Evolutionary conservation across 2,113 vertebrate species (phyloP), one percentile per base, ranked within the genome.

Genomic region (Strix aluco): DNA sequence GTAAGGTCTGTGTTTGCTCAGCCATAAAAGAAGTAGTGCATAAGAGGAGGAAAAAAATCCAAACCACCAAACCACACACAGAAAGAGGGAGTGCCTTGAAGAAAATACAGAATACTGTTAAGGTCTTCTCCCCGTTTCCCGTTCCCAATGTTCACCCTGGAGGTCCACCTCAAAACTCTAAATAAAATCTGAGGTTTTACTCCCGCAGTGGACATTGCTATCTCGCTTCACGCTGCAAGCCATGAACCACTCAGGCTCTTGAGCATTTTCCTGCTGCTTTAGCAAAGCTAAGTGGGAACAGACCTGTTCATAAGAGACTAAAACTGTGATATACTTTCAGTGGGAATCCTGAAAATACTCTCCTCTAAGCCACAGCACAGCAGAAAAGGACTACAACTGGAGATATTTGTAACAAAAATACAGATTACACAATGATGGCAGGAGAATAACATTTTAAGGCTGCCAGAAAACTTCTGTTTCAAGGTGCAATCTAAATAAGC

Each of bases 1-100:
- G 59, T 25, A 54, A 87, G 27, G 46, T 70, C 77, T 94, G 36
- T 90, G 86, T 90, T 94, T 92, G 65, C 83, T 75, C 72, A 83
- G 80, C 49, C 65, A 58, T 66, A 58, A 89, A 94, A 78, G 29
- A 10, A 26, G 61, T 1, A 59, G 7, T 1, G 15, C 30, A 1
- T 23, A 44, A 81, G 22, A 83, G 5, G 8, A 66, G 10, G 29
- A n/a, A 92, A 86, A 81, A 66, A 94, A 46, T 55, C 52, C 79
- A 61, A 70, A 21, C 22, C 20, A 75, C 4, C 25, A 55, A 94
- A 49, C 62, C 80, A 88, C 90, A 75, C 42, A 80, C 0, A 1
- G 81, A 62, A 88, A 95, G 66, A 83, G 85, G 81, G 79, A 94
- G 75, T 44, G 75, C 61, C 90, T 29, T 36, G 38, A 55, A 34